Conservation (phyloP, 2,888 invertebrate genomes). For the Coecobrya sp. region DNA sequence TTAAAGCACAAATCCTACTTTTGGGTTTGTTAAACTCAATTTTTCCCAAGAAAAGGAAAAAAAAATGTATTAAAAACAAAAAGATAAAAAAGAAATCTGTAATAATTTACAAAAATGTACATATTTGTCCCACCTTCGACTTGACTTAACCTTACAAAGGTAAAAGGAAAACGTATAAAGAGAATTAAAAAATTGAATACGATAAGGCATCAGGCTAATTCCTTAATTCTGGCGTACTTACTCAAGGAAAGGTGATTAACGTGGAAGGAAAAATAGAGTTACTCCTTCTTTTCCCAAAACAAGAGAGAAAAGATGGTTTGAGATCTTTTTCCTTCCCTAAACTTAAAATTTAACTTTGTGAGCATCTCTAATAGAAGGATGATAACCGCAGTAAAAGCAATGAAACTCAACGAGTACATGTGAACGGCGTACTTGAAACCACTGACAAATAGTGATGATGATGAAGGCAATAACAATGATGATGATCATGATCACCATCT, state of each 20-base stretch:
- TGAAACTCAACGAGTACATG: slow-evolving; percentile 43
- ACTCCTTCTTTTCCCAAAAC: slow-evolving; percentile 46
- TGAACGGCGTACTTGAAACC: slow-evolving; percentile 68
- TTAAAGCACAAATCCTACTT: slow-evolving; percentile 6
- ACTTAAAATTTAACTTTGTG: neutral
- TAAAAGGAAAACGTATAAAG: no score
- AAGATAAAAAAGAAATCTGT: slow-evolving; percentile 40
- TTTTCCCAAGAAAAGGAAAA: slow-evolving; percentile 68
- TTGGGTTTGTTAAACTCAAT: slow-evolving; percentile 39
- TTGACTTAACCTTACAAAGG: slow-evolving; percentile 70
- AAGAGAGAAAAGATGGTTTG: slow-evolving; percentile 11
- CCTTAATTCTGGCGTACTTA: slow-evolving; percentile 58
- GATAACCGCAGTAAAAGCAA: slow-evolving; percentile 62
- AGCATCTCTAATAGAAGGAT: slow-evolving; percentile 23
- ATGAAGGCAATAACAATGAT: slow-evolving; percentile 71
- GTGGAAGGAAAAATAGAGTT: slow-evolving; percentile 59
- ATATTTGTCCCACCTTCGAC: slow-evolving; percentile 79
- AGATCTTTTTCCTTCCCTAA: slow-evolving; percentile 4
- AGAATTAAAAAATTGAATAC: neutral
- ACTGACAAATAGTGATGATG: slow-evolving; percentile 79
- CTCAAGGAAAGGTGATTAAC: slow-evolving; percentile 72
- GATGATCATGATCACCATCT: slow-evolving; percentile 58
- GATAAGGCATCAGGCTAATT: slow-evolving; percentile 58
- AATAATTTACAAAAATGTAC: slow-evolving; percentile 79
- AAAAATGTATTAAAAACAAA: slow-evolving; percentile 33